Evolutionary conservation across 2,888 invertebrate genomes (phyloP), one percentile per base, ranked within the genome.

Genomic region (Linyphia triangularis): DNA sequence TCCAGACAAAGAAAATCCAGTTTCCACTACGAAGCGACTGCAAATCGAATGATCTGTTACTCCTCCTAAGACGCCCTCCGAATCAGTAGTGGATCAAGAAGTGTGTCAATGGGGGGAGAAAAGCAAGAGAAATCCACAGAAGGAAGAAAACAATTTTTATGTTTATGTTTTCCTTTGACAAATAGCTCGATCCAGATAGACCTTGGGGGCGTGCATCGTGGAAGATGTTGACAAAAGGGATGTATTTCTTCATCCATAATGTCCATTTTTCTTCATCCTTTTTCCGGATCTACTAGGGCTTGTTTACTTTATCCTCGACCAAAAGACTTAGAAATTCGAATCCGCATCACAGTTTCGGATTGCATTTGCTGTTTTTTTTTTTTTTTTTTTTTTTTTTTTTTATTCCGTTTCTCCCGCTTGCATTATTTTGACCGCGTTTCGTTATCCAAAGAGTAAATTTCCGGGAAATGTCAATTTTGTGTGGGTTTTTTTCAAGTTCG

Each of bases 241-340:
- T 65, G 78, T 51, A 67, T n/a, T 77, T 40, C 61, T 77, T 77
- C 77, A 63, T 77, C 77, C 63, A 63, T 63, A 77, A 65, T 28
- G 51, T 37, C 24, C 51, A 57, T 51, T 77, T 37, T 24, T 37
- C n/a, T 72, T 43, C 63, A 6, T 61, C 24, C 24, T 6, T 24
- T 77, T 4, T 51, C 37, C 30, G 13, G 37, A 28, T 79, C 59
- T 75, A 59, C 43, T 43, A 22, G 70, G 43, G 51, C 24, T 43
- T 67, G 67, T 79, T 79, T 79, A 65, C 78, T 67, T 51, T 79
- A 43, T 63, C 28, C 65, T 30, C n/a, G 37, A 33, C 77, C 61
- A 43, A 43, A 67, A 67, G 65, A 79, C 78, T 67, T 51, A n/a
- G 28, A 16, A 65, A 40, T 79, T 51, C 78, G 30, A 79, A 79